A percentile compares a stretch with the other conserved stretches of the same genome.
These are phyloP conservation scores for Parauchenoglanis punctatus DNA, from an alignment of 2,797 vertebrate species.

Conservation along the genomic window DNA sequence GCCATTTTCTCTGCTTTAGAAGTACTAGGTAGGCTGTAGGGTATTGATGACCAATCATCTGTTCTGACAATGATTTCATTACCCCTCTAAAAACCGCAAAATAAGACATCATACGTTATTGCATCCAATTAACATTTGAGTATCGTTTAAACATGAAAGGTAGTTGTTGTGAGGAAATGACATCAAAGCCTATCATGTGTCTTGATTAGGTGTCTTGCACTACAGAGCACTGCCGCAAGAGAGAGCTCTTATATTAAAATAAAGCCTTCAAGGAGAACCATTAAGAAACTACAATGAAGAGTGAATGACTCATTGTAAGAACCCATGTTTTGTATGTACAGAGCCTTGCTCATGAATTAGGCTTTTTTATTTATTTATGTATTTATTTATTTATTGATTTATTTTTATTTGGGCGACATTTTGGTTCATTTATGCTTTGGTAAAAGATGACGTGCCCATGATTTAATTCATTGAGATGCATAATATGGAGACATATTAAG, in stretches of 20 bases:
- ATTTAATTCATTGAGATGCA: not conserved
- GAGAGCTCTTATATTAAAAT: conserved; percentile 44
- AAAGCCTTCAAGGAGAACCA: not conserved
- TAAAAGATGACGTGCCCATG: not conserved
- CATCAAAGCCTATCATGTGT: conserved; percentile 21
- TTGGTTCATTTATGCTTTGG: not conserved
- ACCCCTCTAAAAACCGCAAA: not conserved
- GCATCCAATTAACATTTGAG: conserved; percentile 17
- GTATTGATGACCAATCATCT: not conserved
- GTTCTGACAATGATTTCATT: conserved; percentile 17
- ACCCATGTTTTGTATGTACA: conserved; percentile 15
- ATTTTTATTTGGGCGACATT: not conserved
- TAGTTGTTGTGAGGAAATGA: not conserved
- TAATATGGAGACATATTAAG: not conserved
- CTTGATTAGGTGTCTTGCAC: not conserved
- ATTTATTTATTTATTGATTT: not conserved
- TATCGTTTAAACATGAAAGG: conserved; percentile 21
- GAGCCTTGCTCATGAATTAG: not conserved
- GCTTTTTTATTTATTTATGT: not conserved
- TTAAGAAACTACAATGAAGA: conserved; percentile 45
- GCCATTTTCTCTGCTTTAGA: not conserved
- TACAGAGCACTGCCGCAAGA: conserved; percentile 33
- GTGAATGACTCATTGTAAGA: conserved; percentile 48
- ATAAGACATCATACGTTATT: conserved; percentile 9
- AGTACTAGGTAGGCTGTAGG: not conserved